These are phyloP conservation scores for Peromyscus eremicus DNA, from an alignment of 2,797 vertebrate species.

Conservation along the genomic window DNA sequence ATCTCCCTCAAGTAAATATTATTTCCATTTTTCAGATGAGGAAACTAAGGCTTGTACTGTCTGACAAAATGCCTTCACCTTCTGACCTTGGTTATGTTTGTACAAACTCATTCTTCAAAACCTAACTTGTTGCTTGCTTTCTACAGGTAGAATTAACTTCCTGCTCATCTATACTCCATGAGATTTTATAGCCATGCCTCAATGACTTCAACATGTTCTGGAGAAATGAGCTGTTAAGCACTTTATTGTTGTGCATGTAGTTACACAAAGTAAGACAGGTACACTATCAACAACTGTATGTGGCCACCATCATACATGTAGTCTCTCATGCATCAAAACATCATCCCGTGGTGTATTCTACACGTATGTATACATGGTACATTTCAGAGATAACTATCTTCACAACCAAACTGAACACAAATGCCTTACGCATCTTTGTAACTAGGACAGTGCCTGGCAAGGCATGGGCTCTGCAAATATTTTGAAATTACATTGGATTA, in stretches of 20 bases:
- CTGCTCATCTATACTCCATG: not conserved
- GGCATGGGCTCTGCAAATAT: slow-evolving; percentile 63
- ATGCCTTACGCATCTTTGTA: slow-evolving; percentile 45
- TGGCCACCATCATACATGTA: not conserved
- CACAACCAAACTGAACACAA: not conserved
- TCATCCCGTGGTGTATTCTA: not conserved
- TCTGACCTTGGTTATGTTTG: slow-evolving; percentile 12
- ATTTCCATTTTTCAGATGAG: slow-evolving; percentile 26
- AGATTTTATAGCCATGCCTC: not conserved
- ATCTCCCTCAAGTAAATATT: not conserved
- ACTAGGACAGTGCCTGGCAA: slow-evolving; percentile 78
- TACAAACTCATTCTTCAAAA: slow-evolving; percentile 38
- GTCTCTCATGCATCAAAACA: not conserved
- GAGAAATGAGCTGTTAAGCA: not conserved
- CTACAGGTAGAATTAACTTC: slow-evolving; percentile 7
- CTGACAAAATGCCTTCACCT: not conserved
- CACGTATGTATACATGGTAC: not conserved
- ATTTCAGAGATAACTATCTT: not conserved
- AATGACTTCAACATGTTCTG: not conserved
- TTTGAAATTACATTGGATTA: slow-evolving; percentile 57
- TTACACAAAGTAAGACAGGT: not conserved
- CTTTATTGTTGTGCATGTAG: not conserved
- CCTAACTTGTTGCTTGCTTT: slow-evolving; percentile 17
- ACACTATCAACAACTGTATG: not conserved
- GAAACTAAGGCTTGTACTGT: slow-evolving; percentile 14